Conservation (phyloP, 2,888 invertebrate genomes). For the Tetrapedia diversipes region DNA sequence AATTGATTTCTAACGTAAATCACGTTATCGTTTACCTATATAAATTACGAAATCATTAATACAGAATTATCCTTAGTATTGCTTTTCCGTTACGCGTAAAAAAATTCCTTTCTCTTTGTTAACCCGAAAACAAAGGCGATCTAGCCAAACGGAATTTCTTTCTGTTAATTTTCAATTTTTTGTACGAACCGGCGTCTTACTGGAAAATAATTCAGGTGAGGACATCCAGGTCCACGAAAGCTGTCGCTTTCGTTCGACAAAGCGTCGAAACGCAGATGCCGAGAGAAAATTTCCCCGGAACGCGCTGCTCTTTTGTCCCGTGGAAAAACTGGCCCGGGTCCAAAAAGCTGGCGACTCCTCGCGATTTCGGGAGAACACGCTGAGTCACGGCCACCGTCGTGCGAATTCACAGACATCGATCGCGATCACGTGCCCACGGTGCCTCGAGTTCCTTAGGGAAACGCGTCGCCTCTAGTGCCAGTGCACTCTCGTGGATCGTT, state of each 20-base stretch:
- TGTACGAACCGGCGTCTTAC: too few species aligned
- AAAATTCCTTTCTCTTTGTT: too few species aligned
- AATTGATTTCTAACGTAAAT: too few species aligned
- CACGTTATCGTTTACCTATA: too few species aligned
- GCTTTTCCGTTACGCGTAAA: too few species aligned
- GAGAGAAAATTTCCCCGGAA: slow-evolving; percentile 44
- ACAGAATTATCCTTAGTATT: too few species aligned
- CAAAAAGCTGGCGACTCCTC: slow-evolving; percentile 51
- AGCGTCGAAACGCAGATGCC: background rate
- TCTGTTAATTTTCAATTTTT: too few species aligned
- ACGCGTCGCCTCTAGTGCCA: slow-evolving; percentile 34
- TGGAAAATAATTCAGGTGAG: too few species aligned
- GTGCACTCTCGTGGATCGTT: slow-evolving; percentile 48
- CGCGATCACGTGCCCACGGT: slow-evolving; percentile 70
- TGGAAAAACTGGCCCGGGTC: slow-evolving; percentile 66
- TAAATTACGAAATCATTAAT: too few species aligned
- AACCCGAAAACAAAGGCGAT: too few species aligned
- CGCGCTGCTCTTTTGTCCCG: slow-evolving; percentile 55
- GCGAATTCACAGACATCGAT: slow-evolving; percentile 66
- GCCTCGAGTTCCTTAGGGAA: slow-evolving; percentile 34
- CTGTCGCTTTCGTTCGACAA: background rate
- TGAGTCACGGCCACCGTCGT: slow-evolving; percentile 74
- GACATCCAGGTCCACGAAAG: too few species aligned
- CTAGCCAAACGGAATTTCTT: too few species aligned
- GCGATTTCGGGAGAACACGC: slow-evolving; percentile 70